Conservation (phyloP, 64 coral and sea anemone species). For the Acropora yongei region DNA sequence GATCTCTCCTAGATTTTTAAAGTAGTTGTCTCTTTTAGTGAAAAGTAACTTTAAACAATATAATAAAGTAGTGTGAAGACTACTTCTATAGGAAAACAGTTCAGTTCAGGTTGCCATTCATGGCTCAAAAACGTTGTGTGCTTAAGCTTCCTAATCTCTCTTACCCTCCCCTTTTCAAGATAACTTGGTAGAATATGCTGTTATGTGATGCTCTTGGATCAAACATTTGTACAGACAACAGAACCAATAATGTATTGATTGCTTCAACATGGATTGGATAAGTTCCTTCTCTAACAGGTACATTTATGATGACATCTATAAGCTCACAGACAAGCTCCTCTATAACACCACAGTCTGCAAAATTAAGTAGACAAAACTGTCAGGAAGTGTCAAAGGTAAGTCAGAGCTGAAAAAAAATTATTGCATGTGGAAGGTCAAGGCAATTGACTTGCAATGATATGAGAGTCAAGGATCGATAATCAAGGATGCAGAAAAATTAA, state of each 20-base stretch:
- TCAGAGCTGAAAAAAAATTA: no score
- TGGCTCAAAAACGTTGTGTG: no score
- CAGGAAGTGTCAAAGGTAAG: background rate
- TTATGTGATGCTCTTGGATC: constrained; percentile 78
- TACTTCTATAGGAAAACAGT: no score
- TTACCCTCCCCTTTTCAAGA: constrained; percentile 97
- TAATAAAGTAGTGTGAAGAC: no score
- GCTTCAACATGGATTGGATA: constrained; percentile 90
- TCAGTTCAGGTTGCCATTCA: no score
- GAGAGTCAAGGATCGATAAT: no score
- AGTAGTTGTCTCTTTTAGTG: no score
- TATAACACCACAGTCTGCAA: constrained; percentile 67
- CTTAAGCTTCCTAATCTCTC: background rate
- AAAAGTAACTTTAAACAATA: no score
- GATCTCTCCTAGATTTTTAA: no score
- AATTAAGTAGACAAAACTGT: background rate
- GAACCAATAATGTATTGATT: constrained; percentile 84
- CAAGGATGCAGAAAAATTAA: no score
- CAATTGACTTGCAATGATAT: no score
- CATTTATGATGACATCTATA: constrained; percentile 57
- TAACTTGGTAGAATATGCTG: constrained; percentile 86
- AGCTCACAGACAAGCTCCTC: constrained; percentile 75
- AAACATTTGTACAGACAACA: constrained; percentile 99
- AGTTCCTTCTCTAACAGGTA: constrained; percentile 72
- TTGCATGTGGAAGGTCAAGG: no score